phyloP scores from a whole-genome alignment of 2,888 invertebrate species.

The Camptogramma bilineatum region DNA sequence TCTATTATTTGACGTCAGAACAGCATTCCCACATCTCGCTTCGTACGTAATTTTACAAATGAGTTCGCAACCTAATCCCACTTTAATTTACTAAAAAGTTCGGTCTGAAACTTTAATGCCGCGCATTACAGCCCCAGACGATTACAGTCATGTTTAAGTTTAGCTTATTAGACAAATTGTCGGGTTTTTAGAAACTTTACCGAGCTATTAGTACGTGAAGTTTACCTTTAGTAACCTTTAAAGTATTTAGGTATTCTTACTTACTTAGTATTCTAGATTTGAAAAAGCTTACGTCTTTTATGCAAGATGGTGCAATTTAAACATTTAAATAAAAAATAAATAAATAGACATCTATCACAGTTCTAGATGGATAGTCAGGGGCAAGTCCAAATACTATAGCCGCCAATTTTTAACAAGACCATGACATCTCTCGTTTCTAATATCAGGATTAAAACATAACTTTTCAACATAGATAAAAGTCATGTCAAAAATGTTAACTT shows the following conservation, averaged over 20 bases:
- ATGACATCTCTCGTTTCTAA: too few species aligned
- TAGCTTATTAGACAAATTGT: neutral
- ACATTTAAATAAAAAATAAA: too few species aligned
- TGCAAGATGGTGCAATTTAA: too few species aligned
- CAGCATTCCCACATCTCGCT: neutral
- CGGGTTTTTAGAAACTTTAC: neutral
- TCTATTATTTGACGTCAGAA: neutral
- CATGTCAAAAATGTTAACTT: too few species aligned
- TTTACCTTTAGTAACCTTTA: neutral
- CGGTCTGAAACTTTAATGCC: neutral
- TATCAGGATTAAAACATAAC: too few species aligned
- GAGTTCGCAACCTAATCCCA: neutral
- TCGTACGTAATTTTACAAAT: neutral
- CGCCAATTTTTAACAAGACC: too few species aligned
- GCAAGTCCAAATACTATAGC: too few species aligned
- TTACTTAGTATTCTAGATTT: too few species aligned
- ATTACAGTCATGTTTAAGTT: constrained; percentile 1
- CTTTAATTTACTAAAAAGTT: constrained; percentile 1
- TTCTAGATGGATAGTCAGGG: too few species aligned
- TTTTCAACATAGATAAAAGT: too few species aligned
- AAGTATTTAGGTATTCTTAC: neutral
- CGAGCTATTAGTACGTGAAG: neutral
- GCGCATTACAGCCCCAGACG: neutral
- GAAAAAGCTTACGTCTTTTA: too few species aligned
- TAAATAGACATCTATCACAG: too few species aligned